These are phyloP conservation scores for Eremobia ochroleuca DNA, from an alignment of 2,888 invertebrate species.

Conservation along the genomic window DNA sequence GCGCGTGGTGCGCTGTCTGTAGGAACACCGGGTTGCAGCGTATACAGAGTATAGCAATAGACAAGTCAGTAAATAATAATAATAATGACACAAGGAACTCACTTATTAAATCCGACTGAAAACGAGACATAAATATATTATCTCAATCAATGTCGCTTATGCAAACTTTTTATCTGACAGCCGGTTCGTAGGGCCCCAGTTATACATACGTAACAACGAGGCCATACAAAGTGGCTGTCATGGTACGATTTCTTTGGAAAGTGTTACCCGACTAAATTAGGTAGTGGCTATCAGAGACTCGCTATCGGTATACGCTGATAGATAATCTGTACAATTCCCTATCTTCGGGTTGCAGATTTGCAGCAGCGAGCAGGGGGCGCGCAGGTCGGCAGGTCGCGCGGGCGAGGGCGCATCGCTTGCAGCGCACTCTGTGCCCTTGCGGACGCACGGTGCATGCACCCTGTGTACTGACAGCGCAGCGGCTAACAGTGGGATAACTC, in stretches of 20 bases:
- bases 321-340: conserved; percentile 1
- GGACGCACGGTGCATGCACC: conserved; percentile 84
- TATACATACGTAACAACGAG: neutral
- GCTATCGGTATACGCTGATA: neutral
- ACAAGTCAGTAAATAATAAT: neutral
- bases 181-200: neutral
- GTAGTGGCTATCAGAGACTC: neutral
- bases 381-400: conserved; percentile 67
- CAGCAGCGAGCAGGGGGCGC: conserved; percentile 54
- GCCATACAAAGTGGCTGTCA: neutral
- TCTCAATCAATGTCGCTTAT: no score
- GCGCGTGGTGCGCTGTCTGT: conserved; percentile 30
- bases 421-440: conserved; percentile 81
- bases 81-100: neutral
- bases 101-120: neutral
- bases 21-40: conserved; percentile 11
- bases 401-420: conserved; percentile 76
- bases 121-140: neutral
- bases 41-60: neutral
- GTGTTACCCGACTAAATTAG: neutral
- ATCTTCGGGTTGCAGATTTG: conserved; percentile 47
- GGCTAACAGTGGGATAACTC: conserved; percentile 44
- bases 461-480: conserved; percentile 64
- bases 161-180: neutral
- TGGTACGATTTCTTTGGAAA: neutral